These are phyloP conservation scores for Hirtodrosophila histrioides DNA, from an alignment of 2,888 invertebrate genomes.

Conservation along the genomic window DNA sequence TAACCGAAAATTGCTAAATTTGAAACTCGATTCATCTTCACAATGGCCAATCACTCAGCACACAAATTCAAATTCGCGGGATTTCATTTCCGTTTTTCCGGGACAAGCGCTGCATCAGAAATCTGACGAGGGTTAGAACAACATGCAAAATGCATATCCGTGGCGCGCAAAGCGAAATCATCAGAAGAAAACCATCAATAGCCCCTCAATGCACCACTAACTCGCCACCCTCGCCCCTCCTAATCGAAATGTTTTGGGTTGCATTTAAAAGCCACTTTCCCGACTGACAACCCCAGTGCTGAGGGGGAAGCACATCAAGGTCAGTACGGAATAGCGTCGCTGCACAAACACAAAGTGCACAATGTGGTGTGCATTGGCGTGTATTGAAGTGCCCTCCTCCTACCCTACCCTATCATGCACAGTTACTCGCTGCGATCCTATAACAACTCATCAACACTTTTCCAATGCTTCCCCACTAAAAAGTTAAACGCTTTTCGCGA, in stretches of 20 bases:
- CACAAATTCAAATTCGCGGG: constrained; percentile 14
- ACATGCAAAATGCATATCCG: constrained; percentile 28
- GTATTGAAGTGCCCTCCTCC: constrained; percentile 8
- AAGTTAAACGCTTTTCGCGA: constrained; percentile 41
- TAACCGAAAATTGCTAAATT: constrained; percentile 19
- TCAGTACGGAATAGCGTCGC: constrained; percentile 38
- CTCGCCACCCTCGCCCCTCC: not conserved
- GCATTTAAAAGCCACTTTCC: constrained; percentile 33
- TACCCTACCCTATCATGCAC: not conserved
- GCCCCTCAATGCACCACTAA: constrained; percentile 1
- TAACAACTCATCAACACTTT: constrained; percentile 41
- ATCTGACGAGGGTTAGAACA: not conserved
- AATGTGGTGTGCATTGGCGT: constrained; percentile 29
- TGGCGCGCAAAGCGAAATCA: constrained; percentile 11
- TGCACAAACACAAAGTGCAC: constrained; percentile 41
- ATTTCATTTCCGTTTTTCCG: constrained; percentile 44
- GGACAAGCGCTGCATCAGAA: constrained; percentile 11
- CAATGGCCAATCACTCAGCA: constrained; percentile 35
- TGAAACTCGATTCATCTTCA: constrained; percentile 26
- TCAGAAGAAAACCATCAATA: constrained; percentile 9
- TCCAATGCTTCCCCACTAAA: constrained; percentile 9
- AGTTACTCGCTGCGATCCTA: constrained; percentile 1
- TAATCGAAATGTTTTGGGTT: constrained; percentile 30
- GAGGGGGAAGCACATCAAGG: constrained; percentile 30
- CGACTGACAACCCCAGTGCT: constrained; percentile 2